Evolutionary conservation across 2,888 invertebrate genomes (phyloP), one percentile per base, ranked within the genome.

Genomic region (Clitarchus hookeri): DNA sequence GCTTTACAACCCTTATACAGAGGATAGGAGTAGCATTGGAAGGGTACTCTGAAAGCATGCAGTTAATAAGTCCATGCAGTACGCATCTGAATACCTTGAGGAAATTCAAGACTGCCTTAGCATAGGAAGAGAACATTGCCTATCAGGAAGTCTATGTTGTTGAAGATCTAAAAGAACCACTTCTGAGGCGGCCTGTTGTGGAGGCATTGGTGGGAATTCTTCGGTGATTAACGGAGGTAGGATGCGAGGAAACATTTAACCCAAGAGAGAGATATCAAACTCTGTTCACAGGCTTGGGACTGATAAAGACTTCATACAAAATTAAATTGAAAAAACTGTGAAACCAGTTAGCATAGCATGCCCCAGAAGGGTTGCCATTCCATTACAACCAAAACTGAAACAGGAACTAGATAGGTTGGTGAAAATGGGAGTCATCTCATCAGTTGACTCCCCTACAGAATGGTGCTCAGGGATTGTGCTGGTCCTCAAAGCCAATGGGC

Each of bases 231-330:
- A 65, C 65, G 65, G 65, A 65, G 19, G 65, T 65, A 65, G 19
- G 65, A 65, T 65, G 23, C 19, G 16, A 65, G 65, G 65, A 16
- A 65, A 8, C 19, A 6, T 65, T 65, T 23, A 23, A 65, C 23
- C 65, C 65, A 65, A 65, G 65, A 65, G 11, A 65, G 65, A 65
- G 65, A 19, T 65, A 65, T 23, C 65, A 8, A 65, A 19, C 65
- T 6, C 16, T 84, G 54, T 84, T 84, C 36, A 25, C 54, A 53
- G 84, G 84, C 23, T 65, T 84, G 85, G n/a, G n/a, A n/a, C n/a
- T n/a, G n/a, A n/a, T n/a, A n/a, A n/a, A n/a, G n/a, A n/a, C n/a
- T n/a, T n/a, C n/a, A n/a, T n/a, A n/a, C n/a, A n/a, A n/a, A n/a
- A n/a, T n/a, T n/a, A n/a, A n/a, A n/a, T n/a, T n/a, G n/a, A n/a